phyloP scores from a whole-genome alignment of 2,888 invertebrate genomes.

The Dasysyrphus tricinctus region DNA sequence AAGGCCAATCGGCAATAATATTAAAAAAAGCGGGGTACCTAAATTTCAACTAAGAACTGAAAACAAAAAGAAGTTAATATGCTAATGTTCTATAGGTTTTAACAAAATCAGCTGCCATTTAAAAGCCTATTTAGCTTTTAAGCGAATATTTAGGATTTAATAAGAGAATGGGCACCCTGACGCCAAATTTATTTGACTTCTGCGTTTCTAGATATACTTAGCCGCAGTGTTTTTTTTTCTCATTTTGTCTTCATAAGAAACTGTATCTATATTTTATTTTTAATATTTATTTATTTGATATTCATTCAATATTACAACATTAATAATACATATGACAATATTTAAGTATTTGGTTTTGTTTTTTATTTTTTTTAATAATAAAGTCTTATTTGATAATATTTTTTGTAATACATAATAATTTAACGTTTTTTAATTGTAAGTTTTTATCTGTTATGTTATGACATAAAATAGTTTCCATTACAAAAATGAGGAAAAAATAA shows the following conservation, averaged over 20 bases:
- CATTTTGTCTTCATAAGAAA: not conserved
- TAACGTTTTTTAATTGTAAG: not conserved
- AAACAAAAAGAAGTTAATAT: no score
- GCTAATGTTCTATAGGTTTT: no score
- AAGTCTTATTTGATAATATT: slow-evolving; percentile 43
- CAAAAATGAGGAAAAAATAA: slow-evolving; percentile 13
- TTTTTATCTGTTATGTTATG: not conserved
- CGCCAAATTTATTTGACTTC: no score
- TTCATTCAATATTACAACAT: slow-evolving; percentile 72
- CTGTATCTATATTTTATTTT: not conserved
- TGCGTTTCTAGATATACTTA: no score
- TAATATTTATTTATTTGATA: slow-evolving; percentile 60
- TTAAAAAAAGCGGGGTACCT: no score
- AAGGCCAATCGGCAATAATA: no score
- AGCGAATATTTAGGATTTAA: no score
- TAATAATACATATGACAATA: slow-evolving; percentile 69
- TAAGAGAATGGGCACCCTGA: no score
- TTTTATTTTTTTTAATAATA: slow-evolving; percentile 45
- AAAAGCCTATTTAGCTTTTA: no score
- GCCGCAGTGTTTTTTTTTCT: no score
- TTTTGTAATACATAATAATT: slow-evolving; percentile 41
- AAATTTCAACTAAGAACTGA: no score
- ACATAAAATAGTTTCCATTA: not conserved
- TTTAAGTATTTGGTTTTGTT: slow-evolving; percentile 14
- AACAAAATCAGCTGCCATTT: no score